These are phyloP conservation scores for Petaurus breviceps DNA, from an alignment of 2,113 vertebrate genomes.

Conservation along the genomic window DNA sequence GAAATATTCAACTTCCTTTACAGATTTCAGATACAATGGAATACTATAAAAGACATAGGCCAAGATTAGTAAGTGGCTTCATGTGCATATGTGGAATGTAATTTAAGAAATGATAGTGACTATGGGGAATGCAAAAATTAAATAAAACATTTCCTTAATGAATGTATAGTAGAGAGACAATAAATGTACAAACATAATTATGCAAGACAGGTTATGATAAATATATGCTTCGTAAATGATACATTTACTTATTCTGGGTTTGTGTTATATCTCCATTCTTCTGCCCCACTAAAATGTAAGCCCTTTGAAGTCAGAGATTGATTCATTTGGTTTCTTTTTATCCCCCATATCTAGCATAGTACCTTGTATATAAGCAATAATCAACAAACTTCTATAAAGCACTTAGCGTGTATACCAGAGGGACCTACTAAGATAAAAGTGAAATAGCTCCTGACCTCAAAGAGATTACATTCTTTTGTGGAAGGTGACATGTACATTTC, in stretches of 20 bases:
- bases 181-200: neutral
- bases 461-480: neutral
- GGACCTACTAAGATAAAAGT: neutral
- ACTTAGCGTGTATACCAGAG: neutral
- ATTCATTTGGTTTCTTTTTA: neutral
- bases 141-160: neutral
- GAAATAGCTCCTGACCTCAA: neutral
- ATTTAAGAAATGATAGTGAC: neutral
- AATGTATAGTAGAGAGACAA: neutral
- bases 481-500: neutral
- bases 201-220: neutral
- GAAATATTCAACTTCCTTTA: neutral
- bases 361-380: neutral
- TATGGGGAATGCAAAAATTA: neutral
- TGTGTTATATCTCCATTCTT: neutral
- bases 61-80: neutral
- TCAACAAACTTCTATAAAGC: neutral
- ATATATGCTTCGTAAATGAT: neutral
- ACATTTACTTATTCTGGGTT: neutral
- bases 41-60: fast-evolving
- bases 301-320: neutral
- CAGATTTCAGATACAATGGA: fast-evolving
- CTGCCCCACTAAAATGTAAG: neutral
- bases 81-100: fast-evolving
- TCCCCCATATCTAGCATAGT: neutral